Evolutionary conservation across 2,888 invertebrate species (phyloP).

Genomic region (Mycalesis mineus): DNA sequence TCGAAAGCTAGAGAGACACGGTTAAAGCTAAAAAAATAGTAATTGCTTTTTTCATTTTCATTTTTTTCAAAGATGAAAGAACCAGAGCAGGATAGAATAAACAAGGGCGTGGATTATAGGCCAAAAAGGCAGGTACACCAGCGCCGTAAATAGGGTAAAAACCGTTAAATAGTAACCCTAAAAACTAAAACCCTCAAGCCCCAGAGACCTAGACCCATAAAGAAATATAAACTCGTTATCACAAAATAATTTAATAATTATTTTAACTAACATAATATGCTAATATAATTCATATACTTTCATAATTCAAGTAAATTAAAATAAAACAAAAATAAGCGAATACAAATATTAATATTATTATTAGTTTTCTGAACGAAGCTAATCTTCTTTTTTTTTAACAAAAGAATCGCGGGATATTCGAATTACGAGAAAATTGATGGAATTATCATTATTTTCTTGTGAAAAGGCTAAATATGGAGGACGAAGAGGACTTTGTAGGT

Average conservation of each 20-base stretch:
- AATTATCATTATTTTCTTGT: constrained; percentile 16
- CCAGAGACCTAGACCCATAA: not conserved
- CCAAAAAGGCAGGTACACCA: no score
- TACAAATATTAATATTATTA: no score
- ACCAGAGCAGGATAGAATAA: no score
- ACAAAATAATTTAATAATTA: no score
- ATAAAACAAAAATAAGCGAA: not conserved
- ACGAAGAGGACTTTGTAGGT: constrained; percentile 68
- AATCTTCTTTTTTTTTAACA: constrained; percentile 17
- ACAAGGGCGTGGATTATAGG: no score
- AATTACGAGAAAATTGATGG: constrained; percentile 15
- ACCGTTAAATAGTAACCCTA: not conserved
- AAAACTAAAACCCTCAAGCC: not conserved
- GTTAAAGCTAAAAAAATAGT: no score
- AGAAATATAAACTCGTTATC: no score
- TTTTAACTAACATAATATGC: not conserved
- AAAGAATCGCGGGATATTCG: constrained; percentile 22
- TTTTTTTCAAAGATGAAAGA: no score
- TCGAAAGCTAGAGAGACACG: no score
- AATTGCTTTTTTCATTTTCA: no score
- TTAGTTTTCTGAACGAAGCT: constrained; percentile 9
- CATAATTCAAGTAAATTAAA: not conserved
- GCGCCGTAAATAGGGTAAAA: not conserved
- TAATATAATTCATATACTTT: no score
- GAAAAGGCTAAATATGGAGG: constrained; percentile 39